Evolutionary conservation across 2,888 invertebrate species (phyloP).

Genomic region (Aphodius granarius): DNA sequence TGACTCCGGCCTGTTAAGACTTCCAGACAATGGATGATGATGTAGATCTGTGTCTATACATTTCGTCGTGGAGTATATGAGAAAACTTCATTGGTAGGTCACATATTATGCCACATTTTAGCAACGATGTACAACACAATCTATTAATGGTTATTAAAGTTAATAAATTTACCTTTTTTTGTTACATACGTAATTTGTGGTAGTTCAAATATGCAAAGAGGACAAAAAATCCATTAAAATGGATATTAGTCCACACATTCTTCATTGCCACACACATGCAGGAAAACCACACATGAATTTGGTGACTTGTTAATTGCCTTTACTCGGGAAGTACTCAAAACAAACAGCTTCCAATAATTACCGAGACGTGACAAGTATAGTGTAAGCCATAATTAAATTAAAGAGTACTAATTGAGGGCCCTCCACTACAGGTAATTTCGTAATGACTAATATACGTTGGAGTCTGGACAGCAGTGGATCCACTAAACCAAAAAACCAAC

Average conservation of each 20-base stretch:
- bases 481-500: constrained; percentile 15
- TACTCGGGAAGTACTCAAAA: constrained; percentile 27
- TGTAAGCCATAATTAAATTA: constrained; percentile 25
- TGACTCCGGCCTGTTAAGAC: neutral
- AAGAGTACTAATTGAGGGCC: constrained; percentile 24
- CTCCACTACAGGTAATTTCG: neutral
- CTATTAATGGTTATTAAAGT: too few relatives aligned
- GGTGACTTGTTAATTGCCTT: constrained; percentile 22
- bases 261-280: neutral
- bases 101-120: too few relatives aligned
- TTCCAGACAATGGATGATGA: neutral
- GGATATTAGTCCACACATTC: too few relatives aligned
- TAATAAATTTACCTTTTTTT: too few relatives aligned
- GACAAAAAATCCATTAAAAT: too few relatives aligned
- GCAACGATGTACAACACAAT: too few relatives aligned
- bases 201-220: too few relatives aligned
- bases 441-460: neutral
- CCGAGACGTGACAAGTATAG: constrained; percentile 24
- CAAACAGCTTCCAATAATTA: constrained; percentile 25
- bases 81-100: too few relatives aligned
- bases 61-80: neutral
- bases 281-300: neutral
- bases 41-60: neutral
- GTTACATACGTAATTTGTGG: too few relatives aligned
- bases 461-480: neutral